Percentiles rank a stretch among this genome's conserved stretches.
Conservation (phyloP, 1,140 invertebrate genomes). For the Aphelinus atriplicis region DNA sequence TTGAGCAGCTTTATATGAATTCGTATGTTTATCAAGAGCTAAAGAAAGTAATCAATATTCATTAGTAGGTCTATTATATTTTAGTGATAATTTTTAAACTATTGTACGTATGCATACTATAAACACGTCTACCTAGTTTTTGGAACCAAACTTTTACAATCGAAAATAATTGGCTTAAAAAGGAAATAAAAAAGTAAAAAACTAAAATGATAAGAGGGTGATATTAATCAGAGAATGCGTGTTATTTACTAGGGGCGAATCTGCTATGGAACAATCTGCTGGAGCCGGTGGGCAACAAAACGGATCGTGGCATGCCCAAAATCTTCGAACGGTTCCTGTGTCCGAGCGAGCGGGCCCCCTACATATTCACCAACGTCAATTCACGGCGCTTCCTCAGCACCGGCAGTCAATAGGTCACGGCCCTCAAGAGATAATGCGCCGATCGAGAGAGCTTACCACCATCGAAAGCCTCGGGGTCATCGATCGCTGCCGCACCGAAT, state of each 20-base stretch:
- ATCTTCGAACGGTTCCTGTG: conserved; percentile 72
- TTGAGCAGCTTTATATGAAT: too few species aligned
- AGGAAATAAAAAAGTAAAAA: too few species aligned
- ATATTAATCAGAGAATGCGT: too few species aligned
- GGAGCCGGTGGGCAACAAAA: conserved; percentile 76
- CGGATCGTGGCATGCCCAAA: conserved; percentile 65
- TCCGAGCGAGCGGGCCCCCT: conserved; percentile 69
- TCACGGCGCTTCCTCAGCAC: conserved; percentile 66
- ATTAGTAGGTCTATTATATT: too few species aligned
- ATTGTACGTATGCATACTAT: too few species aligned
- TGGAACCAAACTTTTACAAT: too few species aligned
- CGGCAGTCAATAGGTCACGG: conserved; percentile 48
- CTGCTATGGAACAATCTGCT: conserved; percentile 79
- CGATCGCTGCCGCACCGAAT: neutral
- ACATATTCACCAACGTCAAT: conserved; percentile 76
- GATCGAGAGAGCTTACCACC: neutral
- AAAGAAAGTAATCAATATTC: too few species aligned
- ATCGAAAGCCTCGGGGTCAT: neutral
- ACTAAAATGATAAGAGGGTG: too few species aligned
- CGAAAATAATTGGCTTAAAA: too few species aligned
- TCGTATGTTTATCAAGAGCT: too few species aligned
- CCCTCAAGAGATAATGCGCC: neutral
- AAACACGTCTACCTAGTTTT: too few species aligned
- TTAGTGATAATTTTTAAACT: too few species aligned
- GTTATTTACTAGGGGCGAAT: conserved; percentile 71